Conservation (phyloP, 1,140 invertebrate species). For the Camponotus pennsylvanicus region DNA sequence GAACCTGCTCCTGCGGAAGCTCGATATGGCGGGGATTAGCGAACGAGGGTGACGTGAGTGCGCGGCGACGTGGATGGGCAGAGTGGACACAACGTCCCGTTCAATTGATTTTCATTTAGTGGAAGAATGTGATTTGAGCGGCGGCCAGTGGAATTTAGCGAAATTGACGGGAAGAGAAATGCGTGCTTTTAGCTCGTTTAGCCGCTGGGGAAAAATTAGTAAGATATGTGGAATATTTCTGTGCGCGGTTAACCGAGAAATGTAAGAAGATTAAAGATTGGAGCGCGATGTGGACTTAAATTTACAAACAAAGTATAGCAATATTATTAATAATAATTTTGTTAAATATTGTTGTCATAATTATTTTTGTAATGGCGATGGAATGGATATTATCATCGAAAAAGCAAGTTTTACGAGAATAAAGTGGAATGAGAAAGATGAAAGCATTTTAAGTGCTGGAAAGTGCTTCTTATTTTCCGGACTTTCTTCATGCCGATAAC, state of each 20-base stretch:
- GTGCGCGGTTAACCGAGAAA: background rate
- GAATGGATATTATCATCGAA: background rate
- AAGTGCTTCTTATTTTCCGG: conserved; percentile 46
- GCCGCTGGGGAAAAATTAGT: background rate
- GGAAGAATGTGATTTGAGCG: conserved; percentile 46
- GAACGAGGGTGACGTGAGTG: background rate
- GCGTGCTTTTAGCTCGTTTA: conserved; percentile 45
- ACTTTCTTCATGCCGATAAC: conserved; percentile 26
- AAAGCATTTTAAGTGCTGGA: conserved; percentile 32
- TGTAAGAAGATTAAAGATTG: background rate
- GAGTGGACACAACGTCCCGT: conserved; percentile 17
- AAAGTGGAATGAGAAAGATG: conserved; percentile 3
- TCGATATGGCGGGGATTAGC: conserved; percentile 54
- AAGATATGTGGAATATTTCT: background rate
- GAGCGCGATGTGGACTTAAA: background rate
- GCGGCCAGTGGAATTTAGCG: conserved; percentile 5
- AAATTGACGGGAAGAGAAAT: conserved; percentile 24
- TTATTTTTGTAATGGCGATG: background rate
- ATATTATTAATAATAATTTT: background rate
- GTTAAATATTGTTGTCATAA: background rate
- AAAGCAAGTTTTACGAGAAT: conserved; percentile 6
- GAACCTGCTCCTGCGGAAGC: conserved; percentile 30
- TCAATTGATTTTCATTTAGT: conserved; percentile 43
- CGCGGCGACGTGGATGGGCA: background rate
- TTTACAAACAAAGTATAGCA: background rate